Evolutionary conservation across 2,113 vertebrate genomes (phyloP).

Genomic region (Rhea americana): DNA sequence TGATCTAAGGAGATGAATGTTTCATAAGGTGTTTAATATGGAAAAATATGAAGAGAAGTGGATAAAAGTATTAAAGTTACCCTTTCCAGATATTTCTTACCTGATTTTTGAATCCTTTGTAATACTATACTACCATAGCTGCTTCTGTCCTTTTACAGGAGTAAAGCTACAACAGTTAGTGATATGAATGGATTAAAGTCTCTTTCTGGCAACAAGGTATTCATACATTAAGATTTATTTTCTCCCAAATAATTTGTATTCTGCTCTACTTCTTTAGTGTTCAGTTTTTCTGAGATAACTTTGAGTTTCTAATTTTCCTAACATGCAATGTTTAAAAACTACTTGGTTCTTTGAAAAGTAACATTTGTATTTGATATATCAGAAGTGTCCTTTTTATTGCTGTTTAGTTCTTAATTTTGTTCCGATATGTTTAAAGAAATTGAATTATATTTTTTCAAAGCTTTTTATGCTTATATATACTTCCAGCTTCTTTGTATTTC

Average conservation of each 20-base stretch:
- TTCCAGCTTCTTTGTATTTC: neutral
- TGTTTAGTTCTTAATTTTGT: neutral
- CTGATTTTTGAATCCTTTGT: neutral
- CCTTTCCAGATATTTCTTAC: neutral
- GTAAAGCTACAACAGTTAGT: conserved; percentile 54
- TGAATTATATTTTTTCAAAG: neutral
- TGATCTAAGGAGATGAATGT: neutral
- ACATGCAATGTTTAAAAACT: neutral
- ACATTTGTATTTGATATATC: neutral
- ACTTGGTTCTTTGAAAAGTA: neutral
- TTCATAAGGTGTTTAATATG: neutral
- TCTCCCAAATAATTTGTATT: neutral
- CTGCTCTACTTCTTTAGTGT: neutral
- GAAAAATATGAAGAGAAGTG: neutral
- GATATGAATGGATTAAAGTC: conserved; percentile 77
- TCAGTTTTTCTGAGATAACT: neutral
- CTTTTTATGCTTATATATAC: neutral
- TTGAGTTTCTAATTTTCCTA: neutral
- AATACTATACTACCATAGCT: neutral
- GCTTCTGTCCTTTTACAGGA: conserved; percentile 64
- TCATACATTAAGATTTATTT: neutral
- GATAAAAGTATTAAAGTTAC: no score
- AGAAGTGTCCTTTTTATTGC: neutral
- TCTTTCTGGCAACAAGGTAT: conserved; percentile 77
- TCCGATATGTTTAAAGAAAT: neutral